Conservation (phyloP, 2,113 vertebrate species). For the Callaeas wilsoni region DNA sequence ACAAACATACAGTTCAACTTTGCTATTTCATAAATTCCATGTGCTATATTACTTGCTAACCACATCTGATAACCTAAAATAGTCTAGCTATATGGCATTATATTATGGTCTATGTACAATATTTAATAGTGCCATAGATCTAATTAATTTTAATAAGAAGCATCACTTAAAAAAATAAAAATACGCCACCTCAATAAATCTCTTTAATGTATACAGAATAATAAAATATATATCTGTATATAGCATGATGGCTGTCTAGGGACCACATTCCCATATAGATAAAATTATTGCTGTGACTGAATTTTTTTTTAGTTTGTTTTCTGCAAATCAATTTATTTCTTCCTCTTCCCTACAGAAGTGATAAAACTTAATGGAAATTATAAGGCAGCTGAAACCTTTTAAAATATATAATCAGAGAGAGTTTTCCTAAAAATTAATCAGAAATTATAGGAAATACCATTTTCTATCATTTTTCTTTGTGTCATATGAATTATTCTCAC, state of each 20-base stretch:
- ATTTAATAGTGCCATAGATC: constrained; percentile 51
- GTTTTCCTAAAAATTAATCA: neutral
- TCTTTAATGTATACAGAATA: constrained; percentile 48
- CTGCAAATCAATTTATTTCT: neutral
- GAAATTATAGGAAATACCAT: neutral
- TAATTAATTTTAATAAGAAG: constrained; percentile 63
- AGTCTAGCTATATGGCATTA: constrained; percentile 34
- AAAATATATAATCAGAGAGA: neutral
- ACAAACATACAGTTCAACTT: neutral
- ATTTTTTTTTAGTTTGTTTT: neutral
- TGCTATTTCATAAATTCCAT: neutral
- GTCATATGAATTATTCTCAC: neutral
- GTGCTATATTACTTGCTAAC: neutral
- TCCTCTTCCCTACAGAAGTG: neutral
- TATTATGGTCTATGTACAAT: constrained; percentile 34
- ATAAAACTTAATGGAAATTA: neutral
- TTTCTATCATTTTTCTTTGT: neutral
- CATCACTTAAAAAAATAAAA: constrained; percentile 59
- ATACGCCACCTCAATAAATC: constrained; percentile 44
- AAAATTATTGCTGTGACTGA: neutral
- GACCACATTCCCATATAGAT: neutral
- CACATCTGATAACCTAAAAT: constrained; percentile 21
- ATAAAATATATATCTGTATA: constrained; percentile 28
- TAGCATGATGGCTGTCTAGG: constrained; percentile 24
- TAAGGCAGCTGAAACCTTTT: neutral